Base-by-base conservation (phyloP, 2,888 invertebrate genomes). In the Agrypnus murinus region DNA sequence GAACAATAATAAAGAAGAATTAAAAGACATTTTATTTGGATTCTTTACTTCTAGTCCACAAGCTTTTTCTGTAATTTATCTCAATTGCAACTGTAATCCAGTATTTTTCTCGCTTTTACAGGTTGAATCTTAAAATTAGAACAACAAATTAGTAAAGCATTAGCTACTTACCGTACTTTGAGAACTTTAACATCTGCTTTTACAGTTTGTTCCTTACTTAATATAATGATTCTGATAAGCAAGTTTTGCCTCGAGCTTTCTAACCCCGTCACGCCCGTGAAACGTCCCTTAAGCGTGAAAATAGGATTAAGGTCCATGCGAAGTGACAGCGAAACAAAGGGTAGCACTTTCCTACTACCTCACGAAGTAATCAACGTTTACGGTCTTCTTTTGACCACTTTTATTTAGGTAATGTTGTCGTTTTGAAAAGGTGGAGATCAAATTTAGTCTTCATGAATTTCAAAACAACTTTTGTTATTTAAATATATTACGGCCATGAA, bases 241-340 rank as follows among this genome's bases (percentile, higher is more conserved):
- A 58, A 58, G 58, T 58, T 25, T 58, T 40, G 38, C 40, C 17
- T 15, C n/a, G 17, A 25, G 58, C 38, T 58, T 58, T 36, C 40
- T 12, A 50, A 40, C 58, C 19, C 40, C 40, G 58, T 58, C 40
- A 58, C 58, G 58, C 40, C 40, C 58, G 15, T 40, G 58, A 40
- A 58, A 40, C 38, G 25, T 58, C 58, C 38, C 38, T 58, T 55
- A 58, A 58, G 40, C 58, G 58, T 58, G 58, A 58, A 58, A 58
- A 58, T 10, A 38, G 58, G 38, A 58, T 58, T 58, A 38, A 58
- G 58, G 58, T 14, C 38, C 15, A 58, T 58, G 38, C 38, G 38
- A 58, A 38, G 58, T 58, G 58, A 58, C 58, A 58, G 58, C 58
- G 10, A 58, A 58, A 58, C 58, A 58, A 58, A 58, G 58, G 58